Conservation (phyloP, 2,797 vertebrate genomes). For the Gobio occitaniae region DNA sequence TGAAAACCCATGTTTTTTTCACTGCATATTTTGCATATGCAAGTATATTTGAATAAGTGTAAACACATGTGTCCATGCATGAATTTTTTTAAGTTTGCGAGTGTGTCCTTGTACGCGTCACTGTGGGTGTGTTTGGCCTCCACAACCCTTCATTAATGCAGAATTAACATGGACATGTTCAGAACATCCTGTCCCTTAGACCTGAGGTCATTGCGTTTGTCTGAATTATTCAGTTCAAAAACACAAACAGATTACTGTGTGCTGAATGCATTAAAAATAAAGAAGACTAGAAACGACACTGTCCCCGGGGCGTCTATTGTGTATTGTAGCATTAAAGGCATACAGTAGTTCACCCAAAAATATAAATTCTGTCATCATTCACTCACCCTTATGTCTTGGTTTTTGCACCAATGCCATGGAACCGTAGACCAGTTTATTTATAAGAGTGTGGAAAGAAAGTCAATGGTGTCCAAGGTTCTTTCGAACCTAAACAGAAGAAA, state of each 20-base stretch:
- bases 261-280: constrained; percentile 30
- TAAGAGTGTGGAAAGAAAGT: not conserved
- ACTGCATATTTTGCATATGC: constrained; percentile 2
- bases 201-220: constrained; percentile 36
- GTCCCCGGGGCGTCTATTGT: not conserved
- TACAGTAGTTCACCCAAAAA: not conserved
- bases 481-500: not conserved
- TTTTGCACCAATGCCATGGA: not conserved
- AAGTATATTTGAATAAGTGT: constrained; percentile 17
- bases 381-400: not conserved
- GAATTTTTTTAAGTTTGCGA: constrained; percentile 22
- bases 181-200: constrained; percentile 38
- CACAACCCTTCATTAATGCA: constrained; percentile 39
- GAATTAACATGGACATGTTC: constrained; percentile 45
- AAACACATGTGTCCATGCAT: constrained; percentile 30
- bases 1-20: not conserved
- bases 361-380: not conserved
- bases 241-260: constrained; percentile 28
- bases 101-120: constrained; percentile 22
- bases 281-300: not conserved
- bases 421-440: not conserved
- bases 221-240: constrained; percentile 43
- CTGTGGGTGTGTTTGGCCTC: constrained; percentile 31
- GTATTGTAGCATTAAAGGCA: not conserved
- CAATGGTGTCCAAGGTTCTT: not conserved